Evolutionary conservation across 1,140 invertebrate species (phyloP), one percentile per base, ranked within the genome.

Genomic region (Calliopsis andreniformis): DNA sequence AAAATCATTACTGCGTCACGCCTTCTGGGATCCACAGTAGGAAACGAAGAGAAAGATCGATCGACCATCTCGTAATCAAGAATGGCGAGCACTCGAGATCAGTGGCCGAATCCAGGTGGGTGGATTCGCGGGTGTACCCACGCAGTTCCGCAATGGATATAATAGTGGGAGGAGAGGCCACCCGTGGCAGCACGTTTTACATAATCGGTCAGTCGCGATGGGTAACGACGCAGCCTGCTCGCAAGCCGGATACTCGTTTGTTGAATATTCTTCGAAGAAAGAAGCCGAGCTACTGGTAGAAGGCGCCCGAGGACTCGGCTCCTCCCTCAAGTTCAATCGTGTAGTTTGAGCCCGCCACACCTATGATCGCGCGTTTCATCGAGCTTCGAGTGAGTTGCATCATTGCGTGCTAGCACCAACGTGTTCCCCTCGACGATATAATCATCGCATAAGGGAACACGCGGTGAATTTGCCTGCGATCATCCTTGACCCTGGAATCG

Each of bases 111-210:
- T 76, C 51, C 35, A 47, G 56, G 77, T 79, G 77, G 80, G 77
- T 84, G 82, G 53, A 82, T 66, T 51, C 16, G 66, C 32, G 45
- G 73, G 47, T 64, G 61, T 66, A n/a, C 81, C 80, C 78, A 75
- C 82, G 80, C 80, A 61, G 82, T 83, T 79, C 61, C 70, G 53
- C 45, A 7, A 59, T 59, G 55, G 43, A 79, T 47, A 43, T 68
- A 55, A 80, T 66, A 68, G 45, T 66, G 66, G 61, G 79, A 62
- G 58, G 72, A 23, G 72, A 80, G 82, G 73, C 82, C 82, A 84
- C 82, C 82, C 82, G 72, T 76, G 81, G 82, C 69, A 80, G 62
- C 80, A 53, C 68, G 68, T 64, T 84, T 84, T 84, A 84, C 82
- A 84, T 84, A 84, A 84, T 84, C 82, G 73, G 67, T 73, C 82